Base-by-base conservation (phyloP, 2,113 vertebrate genomes). In the Peromyscus polionotus region DNA sequence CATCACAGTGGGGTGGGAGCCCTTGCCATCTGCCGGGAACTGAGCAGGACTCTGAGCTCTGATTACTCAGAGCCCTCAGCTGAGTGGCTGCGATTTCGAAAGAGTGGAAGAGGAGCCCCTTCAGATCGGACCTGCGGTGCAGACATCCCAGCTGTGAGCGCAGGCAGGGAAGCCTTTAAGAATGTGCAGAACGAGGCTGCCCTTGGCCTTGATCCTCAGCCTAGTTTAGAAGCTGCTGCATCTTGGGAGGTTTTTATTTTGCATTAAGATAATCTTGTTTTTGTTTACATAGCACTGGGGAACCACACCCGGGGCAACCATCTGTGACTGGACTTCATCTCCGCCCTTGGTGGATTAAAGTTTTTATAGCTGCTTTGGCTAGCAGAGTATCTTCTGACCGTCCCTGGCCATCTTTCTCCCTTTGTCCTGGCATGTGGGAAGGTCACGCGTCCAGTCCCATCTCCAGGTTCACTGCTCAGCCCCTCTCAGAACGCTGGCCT, bases 31-130 rank as follows among this genome's bases (percentile, higher is more conserved):
- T 96, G 88, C 75, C 0, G 19, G 96, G 96, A 97, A 36, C 9
- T 0, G 57, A 90, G 28, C 4, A 11, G 73, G 45, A 83, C 28
- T 33, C 90, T 59, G 67, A 91, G 91, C 63, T 65, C 88, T 95
- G 94, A 75, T 72, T 94, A 90, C 20, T 22, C 76, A 7, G n/a
- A 5, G 73, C 73, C 2, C 3, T 79, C 88, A 61, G 86, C 92
- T 83, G 75, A 94, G 80, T 14, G 85, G 51, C 75, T n/a, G 59
- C 4, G 88, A 36, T 97, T 88, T 94, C 91, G 92, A 92, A 97
- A 97, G 93, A 90, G 54, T 11, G 79, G 31, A 89, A 93, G 59
- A 65, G 24, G 73, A 92, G 73, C 94, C 67, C 61, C 48, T 88
- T 61, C n/a, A 42, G 61, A 61, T 87, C 48, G 1, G 3, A 72